These are phyloP conservation scores for Cerceris ruficornis DNA, from an alignment of 2,888 invertebrate species.

Conservation along the genomic window DNA sequence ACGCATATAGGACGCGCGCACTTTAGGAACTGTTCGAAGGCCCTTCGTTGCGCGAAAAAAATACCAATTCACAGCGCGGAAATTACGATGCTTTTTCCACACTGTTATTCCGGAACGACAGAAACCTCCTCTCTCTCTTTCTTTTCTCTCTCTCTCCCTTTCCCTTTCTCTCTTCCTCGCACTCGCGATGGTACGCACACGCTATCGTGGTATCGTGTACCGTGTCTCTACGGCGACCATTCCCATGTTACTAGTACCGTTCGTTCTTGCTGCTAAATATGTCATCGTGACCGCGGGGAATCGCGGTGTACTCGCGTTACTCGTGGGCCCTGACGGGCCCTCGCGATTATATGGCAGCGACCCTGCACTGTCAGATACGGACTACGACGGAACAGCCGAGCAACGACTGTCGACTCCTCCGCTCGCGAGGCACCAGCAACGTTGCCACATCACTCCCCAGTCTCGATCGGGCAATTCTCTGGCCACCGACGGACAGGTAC, in stretches of 20 bases:
- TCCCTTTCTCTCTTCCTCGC: conserved; percentile 5
- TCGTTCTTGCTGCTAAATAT: conserved; percentile 25
- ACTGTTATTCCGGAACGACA: conserved; percentile 41
- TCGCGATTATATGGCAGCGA: conserved; percentile 47
- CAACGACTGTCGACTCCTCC: conserved; percentile 63
- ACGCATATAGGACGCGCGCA: conserved; percentile 31
- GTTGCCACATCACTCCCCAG: conserved; percentile 73
- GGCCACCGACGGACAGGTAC: conserved; percentile 63
- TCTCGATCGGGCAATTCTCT: conserved; percentile 58
- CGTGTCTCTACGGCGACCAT: conserved; percentile 16
- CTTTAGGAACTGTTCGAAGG: conserved; percentile 44
- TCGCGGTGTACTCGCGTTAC: conserved; percentile 21
- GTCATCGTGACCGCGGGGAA: conserved; percentile 52
- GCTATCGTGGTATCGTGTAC: conserved; percentile 52
- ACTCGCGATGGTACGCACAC: conserved; percentile 4
- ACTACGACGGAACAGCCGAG: conserved; percentile 66
- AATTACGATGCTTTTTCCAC: conserved; percentile 18
- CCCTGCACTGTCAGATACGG: conserved; percentile 67
- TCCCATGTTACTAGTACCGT: conserved; percentile 14
- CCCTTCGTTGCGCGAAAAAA: not conserved
- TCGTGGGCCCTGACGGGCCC: conserved; percentile 62
- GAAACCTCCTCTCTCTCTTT: conserved; percentile 26
- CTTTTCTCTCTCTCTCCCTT: not conserved
- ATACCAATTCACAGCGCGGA: not conserved
- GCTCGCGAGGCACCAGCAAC: conserved; percentile 70